A percentile compares a stretch with the other conserved stretches of the same genome.
Conservation (phyloP, 2,888 invertebrate genomes). For the Atrina japonica region DNA sequence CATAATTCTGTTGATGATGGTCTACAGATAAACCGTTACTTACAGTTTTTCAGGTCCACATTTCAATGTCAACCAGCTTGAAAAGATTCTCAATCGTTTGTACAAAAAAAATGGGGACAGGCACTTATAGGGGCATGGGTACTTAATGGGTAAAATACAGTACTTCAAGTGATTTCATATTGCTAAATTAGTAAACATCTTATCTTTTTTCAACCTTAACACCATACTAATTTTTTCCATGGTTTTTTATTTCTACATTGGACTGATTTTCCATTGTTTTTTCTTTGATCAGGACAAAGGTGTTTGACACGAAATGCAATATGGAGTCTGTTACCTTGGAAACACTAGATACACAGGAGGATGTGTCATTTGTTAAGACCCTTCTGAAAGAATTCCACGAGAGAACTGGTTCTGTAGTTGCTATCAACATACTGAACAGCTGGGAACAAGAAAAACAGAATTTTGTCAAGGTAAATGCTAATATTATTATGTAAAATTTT, state of each 20-base stretch:
- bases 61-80: too few relatives aligned
- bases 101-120: too few relatives aligned
- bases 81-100: too few relatives aligned
- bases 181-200: neutral
- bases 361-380: conserved; percentile 88
- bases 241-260: neutral
- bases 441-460: conserved; percentile 89
- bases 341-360: conserved; percentile 89
- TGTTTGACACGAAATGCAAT: conserved; percentile 86
- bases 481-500: too few relatives aligned
- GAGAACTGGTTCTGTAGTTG: conserved; percentile 94
- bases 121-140: too few relatives aligned
- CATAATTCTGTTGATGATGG: too few relatives aligned
- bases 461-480: conserved; percentile 88
- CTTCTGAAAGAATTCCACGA: conserved; percentile 92
- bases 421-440: conserved; percentile 88
- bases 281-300: conserved; percentile 83
- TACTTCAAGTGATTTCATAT: neutral
- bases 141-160: too few relatives aligned
- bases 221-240: neutral
- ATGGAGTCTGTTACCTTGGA: conserved; percentile 96
- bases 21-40: too few relatives aligned
- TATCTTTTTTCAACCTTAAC: neutral
- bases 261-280: neutral
- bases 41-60: too few relatives aligned